These are phyloP conservation scores for Myotis daubentonii DNA, from an alignment of 2,797 vertebrate species.

Conservation along the genomic window DNA sequence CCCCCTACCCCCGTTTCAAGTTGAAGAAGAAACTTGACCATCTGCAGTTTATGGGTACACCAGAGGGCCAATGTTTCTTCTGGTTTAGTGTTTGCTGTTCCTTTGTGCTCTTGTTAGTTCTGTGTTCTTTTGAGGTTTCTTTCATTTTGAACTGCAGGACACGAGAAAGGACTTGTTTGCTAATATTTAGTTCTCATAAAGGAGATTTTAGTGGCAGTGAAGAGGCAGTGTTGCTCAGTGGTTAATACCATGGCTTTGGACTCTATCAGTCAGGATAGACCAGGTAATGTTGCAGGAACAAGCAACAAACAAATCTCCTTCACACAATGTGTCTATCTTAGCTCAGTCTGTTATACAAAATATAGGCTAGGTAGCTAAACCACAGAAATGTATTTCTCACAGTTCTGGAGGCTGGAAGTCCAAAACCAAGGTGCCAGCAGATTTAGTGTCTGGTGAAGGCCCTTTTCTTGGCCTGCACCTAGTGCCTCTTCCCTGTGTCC, in stretches of 20 bases:
- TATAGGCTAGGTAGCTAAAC: neutral
- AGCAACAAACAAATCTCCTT: neutral
- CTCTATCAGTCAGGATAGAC: neutral
- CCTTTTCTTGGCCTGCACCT: neutral
- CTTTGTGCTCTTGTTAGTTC: neutral
- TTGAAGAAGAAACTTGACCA: neutral
- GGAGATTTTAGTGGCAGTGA: neutral
- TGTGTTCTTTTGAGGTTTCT: constrained; percentile 6
- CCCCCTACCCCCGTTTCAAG: neutral
- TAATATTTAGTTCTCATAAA: neutral
- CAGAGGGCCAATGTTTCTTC: neutral
- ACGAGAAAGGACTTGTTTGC: neutral
- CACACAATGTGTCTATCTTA: neutral
- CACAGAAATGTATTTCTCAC: neutral
- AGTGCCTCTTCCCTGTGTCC: neutral
- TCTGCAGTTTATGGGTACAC: neutral
- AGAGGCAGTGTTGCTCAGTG: neutral
- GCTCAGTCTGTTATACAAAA: neutral
- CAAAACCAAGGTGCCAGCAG: neutral
- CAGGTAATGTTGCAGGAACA: neutral
- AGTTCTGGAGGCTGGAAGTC: neutral
- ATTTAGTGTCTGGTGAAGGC: neutral
- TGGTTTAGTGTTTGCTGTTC: neutral
- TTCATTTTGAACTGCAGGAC: neutral
- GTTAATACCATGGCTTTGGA: neutral